Evolutionary conservation across 2,797 vertebrate genomes (phyloP), one percentile per base, ranked within the genome.

Genomic region (Alectoris magna): DNA sequence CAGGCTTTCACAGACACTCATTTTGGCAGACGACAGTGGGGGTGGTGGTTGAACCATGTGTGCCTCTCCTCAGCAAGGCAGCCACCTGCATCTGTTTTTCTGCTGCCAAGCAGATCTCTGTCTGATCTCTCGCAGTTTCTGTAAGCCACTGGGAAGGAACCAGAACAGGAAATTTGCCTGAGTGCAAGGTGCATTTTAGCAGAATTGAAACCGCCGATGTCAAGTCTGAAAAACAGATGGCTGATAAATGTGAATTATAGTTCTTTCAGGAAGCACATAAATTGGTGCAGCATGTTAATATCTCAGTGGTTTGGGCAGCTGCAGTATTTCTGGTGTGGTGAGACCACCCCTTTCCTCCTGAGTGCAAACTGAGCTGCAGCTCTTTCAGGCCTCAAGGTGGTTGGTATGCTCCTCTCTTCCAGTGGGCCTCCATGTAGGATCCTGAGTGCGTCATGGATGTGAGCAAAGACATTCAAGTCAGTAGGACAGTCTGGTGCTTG

Each of bases 161-260:
- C 53, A 86, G 83, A 94, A 94, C 84, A 97, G 97, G 95, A 97
- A 97, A 82, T 75, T 88, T 91, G 93, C 64, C 59, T 27, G 59
- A 56, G 62, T 5, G 39, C 27, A 93, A 94, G 79, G 82, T 95
- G 70, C 59, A 49, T 85, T 94, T 91, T 87, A 92, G 63, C 67
- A 89, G 75, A 91, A 89, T 70, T 68, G 79, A 92, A 95, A 92
- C 55, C 7, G 1, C 36, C 31, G 48, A 48, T 72, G 67, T 95
- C 39, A 79, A 91, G 79, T 23, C 84, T 84, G 82, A 93, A 95
- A 93, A 95, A 78, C 79, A 94, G 84, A 91, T 91, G 78, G 59
- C 39, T 73, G 63, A 91, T 87, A 84, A 78, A 85, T 91, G 43
- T 69, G 84, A 95, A 93, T 70, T 64, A 76, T 17, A 84, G 66